Base-by-base conservation (phyloP, 2,113 vertebrate species). In the Emydocephalus ijimae region DNA sequence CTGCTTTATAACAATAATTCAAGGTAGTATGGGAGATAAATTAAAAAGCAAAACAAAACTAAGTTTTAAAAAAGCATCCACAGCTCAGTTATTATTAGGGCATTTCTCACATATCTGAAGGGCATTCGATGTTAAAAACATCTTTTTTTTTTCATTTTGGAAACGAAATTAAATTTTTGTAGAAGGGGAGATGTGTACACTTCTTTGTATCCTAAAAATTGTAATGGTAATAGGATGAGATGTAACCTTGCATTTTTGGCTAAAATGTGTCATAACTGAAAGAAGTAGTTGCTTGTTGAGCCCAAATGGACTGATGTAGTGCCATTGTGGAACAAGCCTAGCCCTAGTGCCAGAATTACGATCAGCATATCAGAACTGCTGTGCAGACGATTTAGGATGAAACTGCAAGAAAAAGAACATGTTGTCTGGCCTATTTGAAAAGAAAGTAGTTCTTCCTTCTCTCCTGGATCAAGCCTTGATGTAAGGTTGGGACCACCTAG, bases 1-100 rank as follows among this genome's bases (percentile, higher is more conserved):
- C 92, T 95, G 92, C 95, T 94, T 95, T 95, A 93, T 52, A 94
- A 94, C 93, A 96, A 94, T 97, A 96, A 96, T 94, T 96, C 95
- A 96, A 92, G 20, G 45, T 89, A 91, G 93, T 43, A 87, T 95
- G 90, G 92, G 87, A 94, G 95, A 94, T 94, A 94, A 93, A 54
- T 88, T 57, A 59, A 89, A 89, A 59, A 89, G 39, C 52, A 95
- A 94, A 4, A 96, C 94, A 48, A 95, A 94, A 69, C 85, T 93
- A 94, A 39, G 34, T 43, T 34, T 5, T 5, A 21, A 45, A 93
- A 43, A 23, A 89, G 20, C 95, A 95, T 74, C 95, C 93, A 95
- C 92, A 94, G 93, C 57, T 92, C 91, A 94, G 89, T 91, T 95
- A 94, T 92, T 97, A 94, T 94, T 89, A 50, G 50, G 90, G 90